Evolutionary conservation across 2,888 invertebrate genomes (phyloP).

Genomic region (Diaphora mendica): DNA sequence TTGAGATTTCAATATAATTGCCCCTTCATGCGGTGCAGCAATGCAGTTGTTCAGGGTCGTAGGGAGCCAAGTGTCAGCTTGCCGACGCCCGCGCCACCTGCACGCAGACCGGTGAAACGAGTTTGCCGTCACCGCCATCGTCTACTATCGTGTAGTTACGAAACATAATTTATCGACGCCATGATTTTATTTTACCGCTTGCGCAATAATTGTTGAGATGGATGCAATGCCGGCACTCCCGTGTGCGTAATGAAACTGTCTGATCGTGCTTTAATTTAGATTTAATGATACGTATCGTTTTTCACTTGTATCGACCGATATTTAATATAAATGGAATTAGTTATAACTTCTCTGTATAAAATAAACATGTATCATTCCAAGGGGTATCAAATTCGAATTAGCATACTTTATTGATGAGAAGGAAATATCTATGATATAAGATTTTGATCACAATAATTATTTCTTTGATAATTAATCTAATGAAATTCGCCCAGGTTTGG

Average conservation of each 20-base stretch:
- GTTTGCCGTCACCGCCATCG: constrained; percentile 61
- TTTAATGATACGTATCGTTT: constrained; percentile 40
- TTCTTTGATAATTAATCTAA: background rate
- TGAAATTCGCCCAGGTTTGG: background rate
- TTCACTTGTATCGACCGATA: constrained; percentile 22
- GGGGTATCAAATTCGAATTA: constrained; percentile 3
- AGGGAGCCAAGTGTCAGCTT: constrained; percentile 54
- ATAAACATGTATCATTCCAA: background rate
- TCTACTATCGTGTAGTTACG: constrained; percentile 69
- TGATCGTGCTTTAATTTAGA: constrained; percentile 35
- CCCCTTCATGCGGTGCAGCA: constrained; percentile 48
- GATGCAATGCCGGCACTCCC: constrained; percentile 42
- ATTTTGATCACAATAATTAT: background rate
- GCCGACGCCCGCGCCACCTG: constrained; percentile 68
- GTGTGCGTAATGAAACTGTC: constrained; percentile 33
- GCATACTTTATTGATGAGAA: background rate
- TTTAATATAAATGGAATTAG: constrained; percentile 22
- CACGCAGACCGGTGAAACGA: constrained; percentile 69
- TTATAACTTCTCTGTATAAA: constrained; percentile 27
- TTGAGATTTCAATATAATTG: constrained; percentile 54
- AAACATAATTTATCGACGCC: constrained; percentile 72
- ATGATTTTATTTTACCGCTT: constrained; percentile 75
- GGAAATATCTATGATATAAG: background rate
- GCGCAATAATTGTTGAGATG: constrained; percentile 68
- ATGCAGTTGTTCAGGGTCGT: constrained; percentile 71